Base-by-base conservation (phyloP, 2,888 invertebrate species). In the Nomada goodeniana region DNA sequence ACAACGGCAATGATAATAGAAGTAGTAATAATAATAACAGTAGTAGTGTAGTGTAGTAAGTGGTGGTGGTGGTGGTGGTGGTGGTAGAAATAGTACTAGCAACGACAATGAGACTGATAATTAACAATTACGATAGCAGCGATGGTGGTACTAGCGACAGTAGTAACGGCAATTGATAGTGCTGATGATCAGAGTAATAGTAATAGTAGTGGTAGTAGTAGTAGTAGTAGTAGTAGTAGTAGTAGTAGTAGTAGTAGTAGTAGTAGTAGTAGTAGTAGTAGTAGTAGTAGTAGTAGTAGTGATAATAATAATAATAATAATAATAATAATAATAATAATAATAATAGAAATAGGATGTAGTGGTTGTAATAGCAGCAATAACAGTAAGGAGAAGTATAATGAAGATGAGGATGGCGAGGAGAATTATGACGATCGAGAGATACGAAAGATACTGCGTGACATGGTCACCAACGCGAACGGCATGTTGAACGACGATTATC, bases 321-420 rank as follows among this genome's bases (percentile, higher is more conserved):
- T 15, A 20, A 44, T 82, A 65, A 71, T 65, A 75, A 84, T 83
- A 67, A 85, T 83, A 82, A 87, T 81, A 72, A 78, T 77, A 78
- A 68, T 76, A 50, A 75, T 64, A 50, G 63, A 65, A 65, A 82
- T 65, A 70, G 79, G 86, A 71, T 76, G 44, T 77, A 63, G 67
- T 83, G 64, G 70, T 78, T 70, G 76, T 83, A 85, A 83, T 84
- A 77, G 75, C 83, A 61, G 15, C 55, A 73, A 68, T 68, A 71
- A 82, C 69, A 77, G 73, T 74, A 76, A 80, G 83, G 82, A 81
- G 85, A 87, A 76, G 83, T 77, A 76, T 76, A 82, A 75, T 73
- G 64, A 80, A 64, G 29, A 82, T 70, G 61, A 65, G 65, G 79
- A 80, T 74, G 75, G 9, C 47, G 47, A 87, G 76, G 77, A 80